Conservation (phyloP, 2,797 vertebrate species). For the Echiichthys vipera region DNA sequence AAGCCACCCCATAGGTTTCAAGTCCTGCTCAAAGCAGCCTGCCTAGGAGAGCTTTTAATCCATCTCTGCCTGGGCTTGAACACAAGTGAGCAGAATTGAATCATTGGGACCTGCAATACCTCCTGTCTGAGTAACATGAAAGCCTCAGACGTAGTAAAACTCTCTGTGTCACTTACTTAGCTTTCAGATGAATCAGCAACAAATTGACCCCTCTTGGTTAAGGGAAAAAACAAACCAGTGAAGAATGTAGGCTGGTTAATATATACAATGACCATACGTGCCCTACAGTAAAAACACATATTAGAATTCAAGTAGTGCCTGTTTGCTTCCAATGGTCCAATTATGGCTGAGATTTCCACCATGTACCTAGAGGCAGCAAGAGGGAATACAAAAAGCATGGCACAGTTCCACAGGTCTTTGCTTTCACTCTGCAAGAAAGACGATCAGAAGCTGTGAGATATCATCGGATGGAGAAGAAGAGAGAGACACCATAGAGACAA, state of each 20-base stretch:
- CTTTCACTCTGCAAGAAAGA: conserved; percentile 18
- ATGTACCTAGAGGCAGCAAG: conserved; percentile 6
- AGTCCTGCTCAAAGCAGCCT: conserved; percentile 11
- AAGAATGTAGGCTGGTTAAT: conserved; percentile 25
- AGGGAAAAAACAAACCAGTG: conserved; percentile 9
- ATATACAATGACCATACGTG: background rate
- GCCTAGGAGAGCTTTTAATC: conserved; percentile 39
- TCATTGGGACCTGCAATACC: conserved; percentile 29
- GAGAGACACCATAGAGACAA: conserved; percentile 24
- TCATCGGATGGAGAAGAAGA: conserved; percentile 23
- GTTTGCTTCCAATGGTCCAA: conserved; percentile 14
- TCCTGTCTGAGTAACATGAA: conserved; percentile 32
- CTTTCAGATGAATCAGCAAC: conserved; percentile 25
- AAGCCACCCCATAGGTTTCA: conserved; percentile 21
- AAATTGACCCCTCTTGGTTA: background rate
- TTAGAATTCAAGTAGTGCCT: conserved; percentile 35
- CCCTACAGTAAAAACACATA: conserved; percentile 12
- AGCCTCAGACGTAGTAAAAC: conserved; percentile 21
- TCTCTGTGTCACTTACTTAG: conserved; percentile 20
- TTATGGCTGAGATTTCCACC: conserved; percentile 45
- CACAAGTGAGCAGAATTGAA: conserved; percentile 23
- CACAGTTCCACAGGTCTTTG: conserved; percentile 23
- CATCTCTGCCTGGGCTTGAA: conserved; percentile 28
- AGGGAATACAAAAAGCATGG: conserved; percentile 18
- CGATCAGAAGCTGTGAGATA: conserved; percentile 40